phyloP scores from a whole-genome alignment of 23 tunicate genomes.

The Corella eumyota region DNA sequence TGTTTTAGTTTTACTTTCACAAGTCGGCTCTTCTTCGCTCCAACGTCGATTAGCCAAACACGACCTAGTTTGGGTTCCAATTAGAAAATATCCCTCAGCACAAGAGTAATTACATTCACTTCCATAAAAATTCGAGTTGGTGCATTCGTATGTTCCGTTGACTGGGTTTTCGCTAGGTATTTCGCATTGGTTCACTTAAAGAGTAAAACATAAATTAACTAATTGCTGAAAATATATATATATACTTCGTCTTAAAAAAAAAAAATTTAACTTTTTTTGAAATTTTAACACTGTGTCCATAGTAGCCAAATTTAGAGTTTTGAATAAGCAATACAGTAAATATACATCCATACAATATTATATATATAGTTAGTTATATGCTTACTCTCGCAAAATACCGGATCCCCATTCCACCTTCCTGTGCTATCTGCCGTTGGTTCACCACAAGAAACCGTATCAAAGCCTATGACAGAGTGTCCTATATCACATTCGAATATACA shows the following conservation, averaged over 20 bases:
- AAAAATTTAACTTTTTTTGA: no score
- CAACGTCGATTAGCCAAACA: slow-evolving; percentile 13
- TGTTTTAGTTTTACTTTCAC: slow-evolving; percentile 6
- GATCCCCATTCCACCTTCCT: slow-evolving; percentile 19
- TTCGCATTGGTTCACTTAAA: slow-evolving; percentile 10
- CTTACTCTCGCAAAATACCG: no score
- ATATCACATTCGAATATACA: slow-evolving; percentile 30
- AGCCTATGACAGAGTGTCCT: slow-evolving; percentile 26
- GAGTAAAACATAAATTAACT: no score
- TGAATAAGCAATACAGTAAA: no score
- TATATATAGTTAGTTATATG: no score
- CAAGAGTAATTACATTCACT: slow-evolving; percentile 20
- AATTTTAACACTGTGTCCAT: no score
- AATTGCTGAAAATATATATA: no score
- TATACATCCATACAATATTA: no score
- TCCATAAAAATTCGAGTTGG: slow-evolving; percentile 1
- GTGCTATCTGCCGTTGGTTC: slow-evolving; percentile 6
- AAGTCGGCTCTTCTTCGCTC: slow-evolving; percentile 13
- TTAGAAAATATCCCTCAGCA: slow-evolving; percentile 15
- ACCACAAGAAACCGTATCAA: slow-evolving; percentile 4
- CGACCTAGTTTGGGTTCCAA: slow-evolving; percentile 4
- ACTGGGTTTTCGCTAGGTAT: slow-evolving; percentile 8
- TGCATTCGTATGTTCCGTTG: slow-evolving; percentile 18
- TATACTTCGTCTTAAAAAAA: no score
- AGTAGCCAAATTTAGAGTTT: no score